A percentile compares a stretch with the other conserved stretches of the same genome.
These are phyloP conservation scores for Leucophenga maculata DNA, from an alignment of 2,888 invertebrate species.

Conservation along the genomic window DNA sequence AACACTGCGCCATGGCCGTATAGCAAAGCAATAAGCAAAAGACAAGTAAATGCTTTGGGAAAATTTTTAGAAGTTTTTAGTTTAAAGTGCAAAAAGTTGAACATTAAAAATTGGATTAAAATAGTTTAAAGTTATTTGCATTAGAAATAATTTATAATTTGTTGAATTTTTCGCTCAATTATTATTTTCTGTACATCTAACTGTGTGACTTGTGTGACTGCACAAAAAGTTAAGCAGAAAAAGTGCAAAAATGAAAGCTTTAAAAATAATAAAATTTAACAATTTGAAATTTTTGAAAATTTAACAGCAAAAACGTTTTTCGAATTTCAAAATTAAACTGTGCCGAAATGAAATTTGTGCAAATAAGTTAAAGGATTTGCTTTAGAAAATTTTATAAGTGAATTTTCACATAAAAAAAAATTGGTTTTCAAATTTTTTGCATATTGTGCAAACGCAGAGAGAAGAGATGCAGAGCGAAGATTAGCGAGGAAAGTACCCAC, in stretches of 20 bases:
- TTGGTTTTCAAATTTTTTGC: slow-evolving; percentile 40
- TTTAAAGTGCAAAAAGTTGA: too few species aligned
- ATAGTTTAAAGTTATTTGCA: not conserved
- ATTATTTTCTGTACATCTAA: slow-evolving; percentile 5
- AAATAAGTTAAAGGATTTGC: too few species aligned
- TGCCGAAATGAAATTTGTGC: too few species aligned
- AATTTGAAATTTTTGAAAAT: too few species aligned
- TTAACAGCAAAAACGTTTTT: too few species aligned
- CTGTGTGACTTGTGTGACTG: not conserved
- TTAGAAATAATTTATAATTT: not conserved
- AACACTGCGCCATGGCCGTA: slow-evolving; percentile 7
- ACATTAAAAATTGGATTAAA: too few species aligned
- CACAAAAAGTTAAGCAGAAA: not conserved
- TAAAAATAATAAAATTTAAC: not conserved
- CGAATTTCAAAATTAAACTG: too few species aligned
- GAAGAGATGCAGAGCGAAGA: too few species aligned
- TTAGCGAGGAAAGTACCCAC: too few species aligned
- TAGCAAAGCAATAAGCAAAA: slow-evolving; percentile 17
- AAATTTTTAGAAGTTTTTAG: slow-evolving; percentile 30
- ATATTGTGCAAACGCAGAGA: slow-evolving; percentile 48
- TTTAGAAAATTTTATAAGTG: too few species aligned
- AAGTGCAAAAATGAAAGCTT: not conserved
- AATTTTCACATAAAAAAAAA: too few species aligned
- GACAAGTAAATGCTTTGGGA: slow-evolving; percentile 39
- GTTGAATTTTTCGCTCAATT: not conserved